These are phyloP conservation scores for Leucoma salicis DNA, from an alignment of 2,888 invertebrate species.

Conservation along the genomic window DNA sequence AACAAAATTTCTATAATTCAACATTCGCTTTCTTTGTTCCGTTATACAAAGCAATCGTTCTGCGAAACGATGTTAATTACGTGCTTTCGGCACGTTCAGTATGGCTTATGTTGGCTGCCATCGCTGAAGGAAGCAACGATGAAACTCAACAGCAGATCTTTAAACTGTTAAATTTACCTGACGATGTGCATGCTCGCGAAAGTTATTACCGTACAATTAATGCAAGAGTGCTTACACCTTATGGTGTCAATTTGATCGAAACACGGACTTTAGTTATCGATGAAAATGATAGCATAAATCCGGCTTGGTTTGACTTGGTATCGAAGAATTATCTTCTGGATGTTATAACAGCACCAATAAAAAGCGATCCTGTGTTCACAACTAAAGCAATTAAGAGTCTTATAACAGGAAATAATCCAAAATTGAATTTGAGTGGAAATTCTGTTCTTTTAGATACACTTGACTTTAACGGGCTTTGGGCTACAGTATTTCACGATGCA, in stretches of 20 bases:
- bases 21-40: neutral
- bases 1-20: neutral
- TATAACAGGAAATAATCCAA: conserved; percentile 4
- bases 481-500: conserved; percentile 19
- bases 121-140: conserved; percentile 24
- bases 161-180: conserved; percentile 15
- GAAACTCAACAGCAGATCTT: conserved; percentile 20
- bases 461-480: conserved; percentile 31
- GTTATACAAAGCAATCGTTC: neutral
- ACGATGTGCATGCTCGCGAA: conserved; percentile 16
- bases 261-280: conserved; percentile 19
- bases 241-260: conserved; percentile 8
- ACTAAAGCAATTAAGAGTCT: conserved; percentile 6
- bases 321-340: conserved; percentile 14
- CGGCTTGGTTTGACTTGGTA: conserved; percentile 15
- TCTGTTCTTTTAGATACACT: conserved; percentile 24
- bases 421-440: conserved; percentile 16
- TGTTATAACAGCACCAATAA: conserved; percentile 18
- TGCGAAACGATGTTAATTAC: neutral
- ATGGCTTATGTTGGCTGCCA: conserved; percentile 24
- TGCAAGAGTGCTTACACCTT: conserved; percentile 4
- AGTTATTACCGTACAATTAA: conserved; percentile 20
- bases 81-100: conserved; percentile 15
- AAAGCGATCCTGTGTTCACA: neutral
- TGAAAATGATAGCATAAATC: conserved; percentile 9